A percentile compares a stretch with the other conserved stretches of the same genome.
Conservation (phyloP, 2,888 invertebrate genomes). For the Nephrotoma flavescens region DNA sequence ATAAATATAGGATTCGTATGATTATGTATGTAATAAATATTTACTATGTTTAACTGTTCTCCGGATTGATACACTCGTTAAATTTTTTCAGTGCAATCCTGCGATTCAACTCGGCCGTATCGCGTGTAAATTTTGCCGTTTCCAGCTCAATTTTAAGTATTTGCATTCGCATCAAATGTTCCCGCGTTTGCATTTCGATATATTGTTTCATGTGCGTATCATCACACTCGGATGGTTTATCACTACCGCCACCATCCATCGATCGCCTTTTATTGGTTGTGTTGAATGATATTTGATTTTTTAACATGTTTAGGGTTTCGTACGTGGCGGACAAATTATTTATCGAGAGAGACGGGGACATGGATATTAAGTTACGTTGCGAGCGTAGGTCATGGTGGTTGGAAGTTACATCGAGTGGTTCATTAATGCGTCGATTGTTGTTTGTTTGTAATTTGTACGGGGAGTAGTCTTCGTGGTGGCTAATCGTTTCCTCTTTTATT, state of each 20-base stretch:
- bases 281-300: constrained; percentile 13
- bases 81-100: constrained; percentile 43
- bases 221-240: constrained; percentile 15
- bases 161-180: constrained; percentile 32
- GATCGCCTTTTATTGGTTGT: constrained; percentile 20
- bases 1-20: not conserved
- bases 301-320: constrained; percentile 29
- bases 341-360: constrained; percentile 23
- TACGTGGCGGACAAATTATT: constrained; percentile 30
- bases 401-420: not conserved
- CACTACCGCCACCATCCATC: constrained; percentile 19
- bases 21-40: not conserved
- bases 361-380: not conserved
- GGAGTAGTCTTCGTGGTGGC: constrained; percentile 24
- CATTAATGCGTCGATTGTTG: constrained; percentile 15
- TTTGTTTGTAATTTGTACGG: constrained; percentile 15
- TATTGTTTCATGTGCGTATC: constrained; percentile 4
- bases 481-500: constrained; percentile 27
- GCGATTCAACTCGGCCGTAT: constrained; percentile 45
- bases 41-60: not conserved
- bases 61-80: constrained; percentile 23
- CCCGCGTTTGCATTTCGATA: constrained; percentile 32
- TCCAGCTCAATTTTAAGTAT: constrained; percentile 32
- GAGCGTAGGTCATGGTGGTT: not conserved
- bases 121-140: constrained; percentile 33